Evolutionary conservation across 2,888 invertebrate species (phyloP).

Genomic region (Periphyllus acericola): DNA sequence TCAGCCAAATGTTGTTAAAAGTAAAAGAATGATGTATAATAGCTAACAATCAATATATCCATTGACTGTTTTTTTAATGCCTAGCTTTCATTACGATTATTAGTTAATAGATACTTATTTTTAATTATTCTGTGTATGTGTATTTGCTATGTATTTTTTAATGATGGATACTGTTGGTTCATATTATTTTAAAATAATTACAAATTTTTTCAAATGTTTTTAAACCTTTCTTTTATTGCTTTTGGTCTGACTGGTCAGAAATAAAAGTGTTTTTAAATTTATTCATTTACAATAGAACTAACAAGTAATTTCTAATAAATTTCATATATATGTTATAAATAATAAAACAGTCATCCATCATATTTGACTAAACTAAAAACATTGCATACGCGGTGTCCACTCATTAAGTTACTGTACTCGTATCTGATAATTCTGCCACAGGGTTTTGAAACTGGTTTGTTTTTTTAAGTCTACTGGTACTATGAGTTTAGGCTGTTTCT

Average conservation of each 20-base stretch:
- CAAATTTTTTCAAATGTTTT: background rate
- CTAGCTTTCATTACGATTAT: constrained; percentile 49
- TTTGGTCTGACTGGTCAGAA: background rate
- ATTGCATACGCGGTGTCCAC: constrained; percentile 49
- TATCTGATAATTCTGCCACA: background rate
- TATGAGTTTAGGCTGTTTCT: background rate
- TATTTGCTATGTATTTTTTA: constrained; percentile 18
- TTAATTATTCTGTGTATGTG: constrained; percentile 31
- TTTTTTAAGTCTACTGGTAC: background rate
- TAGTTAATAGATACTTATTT: constrained; percentile 26
- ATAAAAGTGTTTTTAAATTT: background rate
- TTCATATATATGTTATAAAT: too few species aligned
- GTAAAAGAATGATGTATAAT: background rate
- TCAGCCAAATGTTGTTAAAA: too few species aligned
- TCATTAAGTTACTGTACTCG: background rate
- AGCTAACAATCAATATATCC: background rate
- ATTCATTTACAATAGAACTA: background rate
- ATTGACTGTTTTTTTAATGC: constrained; percentile 46
- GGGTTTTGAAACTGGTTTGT: constrained; percentile 35
- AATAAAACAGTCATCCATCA: constrained; percentile 40
- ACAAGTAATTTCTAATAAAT: background rate
- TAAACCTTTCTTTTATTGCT: background rate
- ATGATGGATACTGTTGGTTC: constrained; percentile 16
- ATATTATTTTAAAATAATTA: background rate
- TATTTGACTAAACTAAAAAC: constrained; percentile 24